Evolutionary conservation across 2,888 invertebrate genomes (phyloP).

Genomic region (Blastobasis lacticolella): DNA sequence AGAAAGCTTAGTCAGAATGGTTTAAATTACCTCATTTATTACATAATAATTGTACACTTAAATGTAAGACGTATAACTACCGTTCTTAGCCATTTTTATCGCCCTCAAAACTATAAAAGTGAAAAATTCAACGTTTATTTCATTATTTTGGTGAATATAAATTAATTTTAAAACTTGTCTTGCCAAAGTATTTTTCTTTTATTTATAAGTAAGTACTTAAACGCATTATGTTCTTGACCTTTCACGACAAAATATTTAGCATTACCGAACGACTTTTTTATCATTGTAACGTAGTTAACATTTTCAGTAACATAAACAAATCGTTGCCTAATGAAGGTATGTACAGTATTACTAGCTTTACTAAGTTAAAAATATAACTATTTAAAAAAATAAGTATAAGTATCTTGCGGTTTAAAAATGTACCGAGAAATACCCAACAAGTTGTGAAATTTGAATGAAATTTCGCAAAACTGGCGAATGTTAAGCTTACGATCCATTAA

Average conservation of each 20-base stretch:
- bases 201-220: too few species aligned
- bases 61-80: neutral
- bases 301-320: neutral
- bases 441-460: too few species aligned
- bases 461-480: too few species aligned
- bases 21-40: constrained; percentile 71
- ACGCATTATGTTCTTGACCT: neutral
- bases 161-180: too few species aligned
- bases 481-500: too few species aligned
- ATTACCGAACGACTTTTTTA: constrained; percentile 1
- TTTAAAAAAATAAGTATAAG: too few species aligned
- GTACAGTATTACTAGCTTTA: constrained; percentile 74
- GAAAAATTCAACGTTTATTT: neutral
- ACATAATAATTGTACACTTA: constrained; percentile 18
- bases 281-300: neutral
- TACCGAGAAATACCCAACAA: too few species aligned
- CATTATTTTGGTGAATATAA: neutral
- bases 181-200: too few species aligned
- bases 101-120: neutral
- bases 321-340: constrained; percentile 50
- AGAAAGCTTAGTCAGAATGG: constrained; percentile 62
- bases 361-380: constrained; percentile 45
- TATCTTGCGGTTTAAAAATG: neutral
- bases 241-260: neutral
- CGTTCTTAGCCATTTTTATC: neutral